A percentile compares a stretch with the other conserved stretches of the same genome.
Conservation (phyloP, 2,797 vertebrate genomes). For the Falco berigora region DNA sequence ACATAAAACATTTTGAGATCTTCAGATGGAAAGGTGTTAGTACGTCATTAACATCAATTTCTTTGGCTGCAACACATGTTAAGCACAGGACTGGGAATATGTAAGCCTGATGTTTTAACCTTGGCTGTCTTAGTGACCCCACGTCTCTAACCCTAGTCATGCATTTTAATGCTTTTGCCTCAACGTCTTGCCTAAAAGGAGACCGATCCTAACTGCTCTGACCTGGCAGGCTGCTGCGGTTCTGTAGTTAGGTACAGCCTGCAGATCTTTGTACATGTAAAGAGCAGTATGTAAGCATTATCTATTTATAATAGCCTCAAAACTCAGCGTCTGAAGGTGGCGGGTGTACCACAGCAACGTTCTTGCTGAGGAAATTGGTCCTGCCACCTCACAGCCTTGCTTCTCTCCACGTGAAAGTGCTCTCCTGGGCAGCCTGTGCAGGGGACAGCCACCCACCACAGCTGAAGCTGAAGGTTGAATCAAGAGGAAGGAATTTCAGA, state of each 20-base stretch:
- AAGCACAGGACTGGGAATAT: background rate
- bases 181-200: background rate
- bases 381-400: background rate
- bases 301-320: background rate
- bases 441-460: background rate
- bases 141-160: background rate
- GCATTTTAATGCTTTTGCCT: background rate
- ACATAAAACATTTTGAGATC: background rate
- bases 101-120: background rate
- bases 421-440: background rate
- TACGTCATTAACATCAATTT: background rate
- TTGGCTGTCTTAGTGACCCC: background rate
- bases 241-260: background rate
- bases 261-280: background rate
- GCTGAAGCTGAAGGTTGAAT: background rate
- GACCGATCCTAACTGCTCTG: background rate
- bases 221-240: background rate
- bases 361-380: background rate
- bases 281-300: background rate
- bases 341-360: accelerated
- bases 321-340: background rate
- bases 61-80: background rate
- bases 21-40: conserved; percentile 3
- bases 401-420: background rate
- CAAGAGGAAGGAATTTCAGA: background rate